Evolutionary conservation across 37 sponge, comb jelly and placozoan species (phyloP).

Genomic region (Halisarca cf. caerulea): DNA sequence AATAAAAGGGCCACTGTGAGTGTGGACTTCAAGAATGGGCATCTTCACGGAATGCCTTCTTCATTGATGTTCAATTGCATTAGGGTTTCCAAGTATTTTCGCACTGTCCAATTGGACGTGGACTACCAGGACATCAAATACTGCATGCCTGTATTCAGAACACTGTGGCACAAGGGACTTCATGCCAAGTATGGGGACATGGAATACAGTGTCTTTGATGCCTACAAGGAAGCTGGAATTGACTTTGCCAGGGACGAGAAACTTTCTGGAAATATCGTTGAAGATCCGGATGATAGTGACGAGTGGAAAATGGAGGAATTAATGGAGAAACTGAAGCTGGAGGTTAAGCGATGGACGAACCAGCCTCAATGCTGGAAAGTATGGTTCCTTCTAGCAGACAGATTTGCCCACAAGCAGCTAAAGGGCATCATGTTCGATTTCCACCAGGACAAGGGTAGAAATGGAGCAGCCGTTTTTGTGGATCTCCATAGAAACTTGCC

Average conservation of each 20-base stretch:
- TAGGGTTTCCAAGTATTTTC: neutral
- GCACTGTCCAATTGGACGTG: conserved; percentile 9
- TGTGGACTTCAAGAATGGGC: neutral
- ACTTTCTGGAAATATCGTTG: neutral
- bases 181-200: neutral
- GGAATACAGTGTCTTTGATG: neutral
- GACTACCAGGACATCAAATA: neutral
- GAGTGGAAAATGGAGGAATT: neutral
- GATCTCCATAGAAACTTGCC: conserved; percentile 1
- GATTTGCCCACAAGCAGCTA: neutral
- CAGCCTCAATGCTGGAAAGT: neutral
- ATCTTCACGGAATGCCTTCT: neutral
- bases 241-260: neutral
- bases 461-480: conserved; percentile 11
- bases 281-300: neutral
- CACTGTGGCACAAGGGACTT: neutral
- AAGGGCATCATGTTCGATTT: conserved; percentile 17
- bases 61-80: neutral
- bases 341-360: neutral
- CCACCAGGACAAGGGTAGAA: neutral
- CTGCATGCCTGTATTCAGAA: neutral
- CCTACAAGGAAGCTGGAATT: conserved; percentile 26
- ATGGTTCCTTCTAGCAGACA: neutral
- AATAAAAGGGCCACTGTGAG: neutral
- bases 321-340: neutral